Conservation (phyloP, 2,113 vertebrate genomes). For the Elephantulus edwardii region DNA sequence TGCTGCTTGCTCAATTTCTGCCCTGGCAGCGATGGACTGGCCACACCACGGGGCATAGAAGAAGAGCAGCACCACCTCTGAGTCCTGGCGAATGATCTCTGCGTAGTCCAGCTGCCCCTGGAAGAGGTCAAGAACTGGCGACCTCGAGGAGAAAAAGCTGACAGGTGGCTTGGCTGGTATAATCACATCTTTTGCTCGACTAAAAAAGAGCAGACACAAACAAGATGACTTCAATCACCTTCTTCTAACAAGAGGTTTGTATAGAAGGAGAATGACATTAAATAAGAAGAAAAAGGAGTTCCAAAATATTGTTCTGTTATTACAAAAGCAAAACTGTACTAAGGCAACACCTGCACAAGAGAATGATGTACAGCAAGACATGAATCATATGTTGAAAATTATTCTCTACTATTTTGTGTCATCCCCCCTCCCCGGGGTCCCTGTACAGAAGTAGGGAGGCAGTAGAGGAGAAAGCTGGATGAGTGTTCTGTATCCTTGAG, state of each 20-base stretch:
- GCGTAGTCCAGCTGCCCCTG: conserved; percentile 94
- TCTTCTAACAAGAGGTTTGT: background rate
- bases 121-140: conserved; percentile 93
- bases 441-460: background rate
- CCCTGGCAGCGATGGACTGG: conserved; percentile 91
- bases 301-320: background rate
- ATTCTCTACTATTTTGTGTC: background rate
- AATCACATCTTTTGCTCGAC: conserved; percentile 94
- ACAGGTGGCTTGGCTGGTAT: conserved; percentile 90
- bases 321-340: background rate
- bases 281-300: background rate
- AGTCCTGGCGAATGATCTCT: conserved; percentile 88
- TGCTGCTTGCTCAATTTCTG: conserved; percentile 92
- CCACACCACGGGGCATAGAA: conserved; percentile 98
- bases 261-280: background rate
- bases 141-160: conserved; percentile 91
- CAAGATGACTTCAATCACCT: conserved; percentile 17
- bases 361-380: background rate
- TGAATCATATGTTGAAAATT: background rate
- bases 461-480: background rate
- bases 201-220: conserved; percentile 78
- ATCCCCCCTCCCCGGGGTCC: too few relatives aligned
- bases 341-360: background rate
- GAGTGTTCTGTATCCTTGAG: background rate
- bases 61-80: conserved; percentile 92